Conservation (phyloP, 2,888 invertebrate genomes). For the Gisinianus flammeolus region DNA sequence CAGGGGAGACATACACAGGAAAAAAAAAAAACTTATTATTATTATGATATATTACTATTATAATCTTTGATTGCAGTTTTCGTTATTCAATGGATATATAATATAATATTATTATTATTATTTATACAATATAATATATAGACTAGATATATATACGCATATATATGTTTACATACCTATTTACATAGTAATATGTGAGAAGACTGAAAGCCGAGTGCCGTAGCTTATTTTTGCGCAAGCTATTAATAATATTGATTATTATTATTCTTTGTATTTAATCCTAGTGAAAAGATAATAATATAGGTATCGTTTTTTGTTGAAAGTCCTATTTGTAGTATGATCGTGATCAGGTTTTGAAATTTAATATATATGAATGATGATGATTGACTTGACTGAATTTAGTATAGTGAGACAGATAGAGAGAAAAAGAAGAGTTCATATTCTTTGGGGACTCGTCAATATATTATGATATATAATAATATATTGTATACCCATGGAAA, state of each 20-base stretch:
- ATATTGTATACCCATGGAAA: not conserved
- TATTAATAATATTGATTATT: constrained; percentile 10
- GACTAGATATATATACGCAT: not conserved
- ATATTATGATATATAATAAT: too few relatives aligned
- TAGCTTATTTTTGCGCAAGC: constrained; percentile 3
- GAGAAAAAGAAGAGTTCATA: too few relatives aligned
- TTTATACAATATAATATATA: not conserved
- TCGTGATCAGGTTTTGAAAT: not conserved
- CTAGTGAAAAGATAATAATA: not conserved
- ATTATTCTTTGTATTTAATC: not conserved
- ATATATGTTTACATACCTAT: not conserved
- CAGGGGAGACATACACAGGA: not conserved
- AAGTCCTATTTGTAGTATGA: not conserved
- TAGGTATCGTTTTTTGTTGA: not conserved
- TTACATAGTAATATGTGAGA: constrained; percentile 18
- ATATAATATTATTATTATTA: not conserved
- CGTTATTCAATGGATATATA: not conserved
- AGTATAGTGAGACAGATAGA: not conserved
- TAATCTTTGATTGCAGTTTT: not conserved
- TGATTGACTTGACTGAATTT: not conserved
- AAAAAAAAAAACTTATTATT: not conserved
- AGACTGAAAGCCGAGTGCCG: constrained; percentile 29
- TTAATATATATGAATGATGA: constrained; percentile 2
- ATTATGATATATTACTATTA: not conserved
- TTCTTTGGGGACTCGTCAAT: too few relatives aligned